Evolutionary conservation across 2,797 vertebrate genomes (phyloP), one percentile per base, ranked within the genome.

Genomic region (Molossus molossus): DNA sequence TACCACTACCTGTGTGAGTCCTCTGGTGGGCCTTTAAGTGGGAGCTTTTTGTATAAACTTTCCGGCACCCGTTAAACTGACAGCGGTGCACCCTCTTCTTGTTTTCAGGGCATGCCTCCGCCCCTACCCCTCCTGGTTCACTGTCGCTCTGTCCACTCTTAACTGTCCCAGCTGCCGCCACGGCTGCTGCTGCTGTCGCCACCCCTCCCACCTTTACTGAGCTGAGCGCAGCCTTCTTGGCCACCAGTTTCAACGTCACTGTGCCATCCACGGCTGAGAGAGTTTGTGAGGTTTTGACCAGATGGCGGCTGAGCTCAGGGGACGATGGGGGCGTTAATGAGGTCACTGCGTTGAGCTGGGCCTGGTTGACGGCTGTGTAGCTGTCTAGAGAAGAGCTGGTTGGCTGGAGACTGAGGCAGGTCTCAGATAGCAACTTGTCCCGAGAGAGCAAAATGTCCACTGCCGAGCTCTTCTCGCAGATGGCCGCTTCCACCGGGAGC

Each of bases 31-130:
- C 99, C 98, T 99, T 99, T 98, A 99, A 98, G 98, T 99, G 99
- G 97, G 99, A 99, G 98, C 99, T 99, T 99, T 99, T 99, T 98
- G 99, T 99, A 98, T 99, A 99, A 97, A 99, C 99, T 98, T 99
- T 99, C 97, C 99, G 99, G 98, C 99, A 99, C 97, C 99, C 99
- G 65, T 99, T 99, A 98, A 99, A 99, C 81, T 99, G 99, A 97
- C 99, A 99, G 79, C 99, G 99, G 97, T 99, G 99, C 97, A 99
- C 99, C 97, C 99, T 99, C 98, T 99, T 99, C 99, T 99, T 99
- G 98, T 99, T 99, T 98, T 99, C 99, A 0, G 99, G 99, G 95
- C 99, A 98, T 6, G 99, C 97, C 89, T 99, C 99, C 50, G 98
- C 97, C 91, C 98, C 98, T 48, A 98, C 85, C 95, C 98, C 98